Percentiles rank a stretch among this genome's conserved stretches.
Evolutionary conservation across 2,888 invertebrate genomes (phyloP).

Genomic region (Pseudococcus viburni): DNA sequence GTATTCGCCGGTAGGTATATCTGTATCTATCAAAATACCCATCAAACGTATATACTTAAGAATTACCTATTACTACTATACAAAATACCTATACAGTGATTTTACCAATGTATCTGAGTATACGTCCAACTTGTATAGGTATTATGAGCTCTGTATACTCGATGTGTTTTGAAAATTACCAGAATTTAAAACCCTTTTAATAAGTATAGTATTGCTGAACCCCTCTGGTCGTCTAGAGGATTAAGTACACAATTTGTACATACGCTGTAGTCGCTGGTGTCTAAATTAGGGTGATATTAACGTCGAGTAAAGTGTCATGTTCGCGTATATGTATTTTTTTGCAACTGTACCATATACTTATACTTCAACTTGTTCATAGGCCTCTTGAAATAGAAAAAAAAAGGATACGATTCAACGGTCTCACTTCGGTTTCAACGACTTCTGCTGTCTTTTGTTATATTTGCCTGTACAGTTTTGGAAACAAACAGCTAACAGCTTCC

Average conservation of each 20-base stretch:
- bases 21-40: slow-evolving; percentile 52
- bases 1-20: slow-evolving; percentile 50
- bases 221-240: not conserved
- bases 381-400: not conserved
- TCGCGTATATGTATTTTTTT: slow-evolving; percentile 15
- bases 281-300: slow-evolving; percentile 39
- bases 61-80: slow-evolving; percentile 11
- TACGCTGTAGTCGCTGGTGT: not conserved
- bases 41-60: not conserved
- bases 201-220: not conserved
- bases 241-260: not conserved
- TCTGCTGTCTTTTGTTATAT: not conserved
- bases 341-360: not conserved
- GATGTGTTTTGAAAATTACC: not conserved
- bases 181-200: not conserved
- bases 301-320: slow-evolving; percentile 24
- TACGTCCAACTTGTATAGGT: slow-evolving; percentile 2
- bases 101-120: not conserved
- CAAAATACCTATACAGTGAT: not conserved
- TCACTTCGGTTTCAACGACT: slow-evolving; percentile 17
- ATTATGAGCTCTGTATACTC: not conserved
- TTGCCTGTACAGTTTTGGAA: not conserved
- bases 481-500: slow-evolving; percentile 21
- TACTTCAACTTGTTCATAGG: not conserved
- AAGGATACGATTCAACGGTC: not conserved